Evolutionary conservation across 2,888 invertebrate species (phyloP).

Genomic region (Leucozona laternaria): DNA sequence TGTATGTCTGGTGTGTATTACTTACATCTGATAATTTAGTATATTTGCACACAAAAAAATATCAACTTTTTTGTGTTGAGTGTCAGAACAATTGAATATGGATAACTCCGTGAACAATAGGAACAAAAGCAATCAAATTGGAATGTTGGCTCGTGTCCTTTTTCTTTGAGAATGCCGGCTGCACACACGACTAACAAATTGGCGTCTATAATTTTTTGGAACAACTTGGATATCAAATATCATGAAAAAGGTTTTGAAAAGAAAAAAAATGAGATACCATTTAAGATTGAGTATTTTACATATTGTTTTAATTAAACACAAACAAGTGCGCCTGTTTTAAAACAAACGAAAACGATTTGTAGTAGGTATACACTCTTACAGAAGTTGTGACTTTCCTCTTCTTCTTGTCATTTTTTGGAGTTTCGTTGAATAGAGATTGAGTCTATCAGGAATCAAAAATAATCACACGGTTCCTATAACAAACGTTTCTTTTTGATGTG

Average conservation of each 20-base stretch:
- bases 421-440: no score
- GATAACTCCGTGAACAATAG: slow-evolving; percentile 18
- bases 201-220: slow-evolving; percentile 58
- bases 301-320: not conserved
- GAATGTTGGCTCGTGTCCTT: slow-evolving; percentile 73
- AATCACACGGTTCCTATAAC: no score
- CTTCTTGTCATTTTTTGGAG: no score
- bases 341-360: no score
- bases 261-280: slow-evolving; percentile 22
- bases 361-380: no score
- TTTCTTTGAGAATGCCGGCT: slow-evolving; percentile 61
- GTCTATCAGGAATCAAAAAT: no score
- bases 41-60: not conserved
- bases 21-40: slow-evolving; percentile 43
- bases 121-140: slow-evolving; percentile 59
- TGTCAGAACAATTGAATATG: slow-evolving; percentile 72
- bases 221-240: slow-evolving; percentile 70
- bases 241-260: not conserved
- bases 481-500: no score
- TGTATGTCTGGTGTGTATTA: slow-evolving; percentile 36
- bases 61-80: slow-evolving; percentile 66
- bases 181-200: slow-evolving; percentile 57
- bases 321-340: not conserved
- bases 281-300: not conserved
- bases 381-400: no score